phyloP scores from a whole-genome alignment of 2,113 vertebrate genomes.

The Chaetodon trifascialis region DNA sequence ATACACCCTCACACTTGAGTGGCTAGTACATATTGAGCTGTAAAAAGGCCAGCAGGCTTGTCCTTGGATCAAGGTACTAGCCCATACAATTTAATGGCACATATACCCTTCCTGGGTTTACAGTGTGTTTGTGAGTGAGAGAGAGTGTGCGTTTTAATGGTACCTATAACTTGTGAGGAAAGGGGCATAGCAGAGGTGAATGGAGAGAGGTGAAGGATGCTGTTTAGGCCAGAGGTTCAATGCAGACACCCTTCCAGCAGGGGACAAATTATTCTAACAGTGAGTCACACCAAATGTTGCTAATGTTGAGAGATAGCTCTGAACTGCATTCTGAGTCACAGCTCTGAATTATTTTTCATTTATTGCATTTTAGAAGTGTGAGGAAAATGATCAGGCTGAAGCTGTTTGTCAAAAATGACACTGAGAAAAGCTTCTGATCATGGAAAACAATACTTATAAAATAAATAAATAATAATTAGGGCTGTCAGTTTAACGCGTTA shows the following conservation, averaged over 20 bases:
- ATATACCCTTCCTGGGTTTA: constrained; percentile 34
- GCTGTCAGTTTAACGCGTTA: no score
- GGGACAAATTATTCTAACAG: constrained; percentile 11
- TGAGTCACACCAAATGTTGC: constrained; percentile 12
- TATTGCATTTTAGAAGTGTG: neutral
- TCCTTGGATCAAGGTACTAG: constrained; percentile 56
- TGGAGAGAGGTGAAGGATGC: constrained; percentile 23
- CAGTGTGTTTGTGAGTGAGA: constrained; percentile 23
- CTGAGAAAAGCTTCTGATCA: neutral
- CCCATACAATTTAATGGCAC: constrained; percentile 57
- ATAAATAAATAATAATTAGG: neutral
- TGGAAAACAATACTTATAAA: neutral
- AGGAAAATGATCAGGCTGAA: constrained; percentile 1
- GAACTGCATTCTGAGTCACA: neutral
- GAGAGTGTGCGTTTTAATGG: constrained; percentile 38
- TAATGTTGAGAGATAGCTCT: neutral
- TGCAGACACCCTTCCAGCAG: constrained; percentile 1
- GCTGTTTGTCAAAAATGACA: neutral
- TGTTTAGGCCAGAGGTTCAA: constrained; percentile 4
- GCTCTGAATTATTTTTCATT: neutral
- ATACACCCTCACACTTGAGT: constrained; percentile 53
- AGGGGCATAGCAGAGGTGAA: constrained; percentile 34
- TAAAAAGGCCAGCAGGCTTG: constrained; percentile 50
- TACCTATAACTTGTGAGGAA: constrained; percentile 35
- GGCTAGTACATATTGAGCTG: constrained; percentile 42